Evolutionary conservation across 2,888 invertebrate genomes (phyloP).

Genomic region (Catocala fraxini): DNA sequence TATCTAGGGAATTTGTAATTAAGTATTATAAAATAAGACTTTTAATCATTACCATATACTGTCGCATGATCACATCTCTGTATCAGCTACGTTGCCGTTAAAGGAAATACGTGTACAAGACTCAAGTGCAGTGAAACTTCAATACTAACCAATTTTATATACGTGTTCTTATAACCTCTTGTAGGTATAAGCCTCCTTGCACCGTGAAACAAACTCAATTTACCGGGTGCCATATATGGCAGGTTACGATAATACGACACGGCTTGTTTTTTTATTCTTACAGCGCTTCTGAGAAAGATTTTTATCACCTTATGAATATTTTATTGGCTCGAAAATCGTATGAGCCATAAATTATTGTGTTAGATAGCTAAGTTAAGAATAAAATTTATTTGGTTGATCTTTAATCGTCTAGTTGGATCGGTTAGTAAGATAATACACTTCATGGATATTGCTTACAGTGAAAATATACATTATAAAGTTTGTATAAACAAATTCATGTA

Average conservation of each 20-base stretch:
- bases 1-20: no score
- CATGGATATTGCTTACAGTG: conserved; percentile 18
- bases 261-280: conserved; percentile 51
- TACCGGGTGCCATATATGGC: conserved; percentile 53
- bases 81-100: no score
- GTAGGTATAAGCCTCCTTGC: conserved; percentile 14
- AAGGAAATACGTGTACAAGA: no score
- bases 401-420: conserved; percentile 16
- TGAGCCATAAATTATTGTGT: conserved; percentile 57
- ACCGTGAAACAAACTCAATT: conserved; percentile 43
- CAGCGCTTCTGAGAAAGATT: conserved; percentile 64
- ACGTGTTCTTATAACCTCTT: neutral
- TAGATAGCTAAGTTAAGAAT: conserved; percentile 40
- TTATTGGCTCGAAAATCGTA: conserved; percentile 60
- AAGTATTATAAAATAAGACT: no score
- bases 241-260: conserved; percentile 55
- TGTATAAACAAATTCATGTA: no score
- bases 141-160: no score
- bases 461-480: neutral
- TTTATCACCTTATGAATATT: conserved; percentile 71
- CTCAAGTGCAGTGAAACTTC: no score
- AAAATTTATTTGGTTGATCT: conserved; percentile 41
- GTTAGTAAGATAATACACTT: conserved; percentile 26
- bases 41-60: no score
- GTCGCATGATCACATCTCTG: no score